These are phyloP conservation scores for Microplitis deprimator DNA, from an alignment of 2,888 invertebrate species.

Conservation along the genomic window DNA sequence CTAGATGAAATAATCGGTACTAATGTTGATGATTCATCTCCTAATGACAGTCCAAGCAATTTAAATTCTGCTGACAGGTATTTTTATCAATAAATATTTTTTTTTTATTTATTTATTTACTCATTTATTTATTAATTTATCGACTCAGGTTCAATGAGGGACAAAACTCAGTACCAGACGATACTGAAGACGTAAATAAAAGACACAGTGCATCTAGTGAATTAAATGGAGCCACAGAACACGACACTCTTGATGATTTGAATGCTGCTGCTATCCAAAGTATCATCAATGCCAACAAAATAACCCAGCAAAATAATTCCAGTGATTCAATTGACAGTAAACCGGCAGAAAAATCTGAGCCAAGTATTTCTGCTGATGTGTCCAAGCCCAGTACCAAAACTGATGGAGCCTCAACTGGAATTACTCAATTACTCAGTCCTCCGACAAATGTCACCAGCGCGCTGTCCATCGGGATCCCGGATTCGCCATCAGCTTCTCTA, in stretches of 20 bases:
- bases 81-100: not conserved
- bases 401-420: too few relatives aligned
- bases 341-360: too few relatives aligned
- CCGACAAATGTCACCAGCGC: too few relatives aligned
- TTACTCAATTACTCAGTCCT: too few relatives aligned
- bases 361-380: too few relatives aligned
- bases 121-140: not conserved
- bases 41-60: slow-evolving; percentile 53
- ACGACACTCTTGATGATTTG: slow-evolving; percentile 61
- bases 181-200: slow-evolving; percentile 16
- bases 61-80: slow-evolving; percentile 26
- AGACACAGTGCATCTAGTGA: not conserved
- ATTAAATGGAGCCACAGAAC: not conserved
- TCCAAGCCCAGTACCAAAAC: too few relatives aligned
- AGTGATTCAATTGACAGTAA: too few relatives aligned
- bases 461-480: too few relatives aligned
- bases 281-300: slow-evolving; percentile 65
- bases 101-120: not conserved
- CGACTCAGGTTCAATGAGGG: not conserved
- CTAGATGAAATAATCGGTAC: slow-evolving; percentile 68
- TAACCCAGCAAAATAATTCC: not conserved
- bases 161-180: slow-evolving; percentile 45
- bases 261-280: slow-evolving; percentile 68
- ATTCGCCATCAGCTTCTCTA: too few relatives aligned
- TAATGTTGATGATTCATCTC: slow-evolving; percentile 54